Percentiles rank a stretch among this genome's conserved stretches.
Conservation (phyloP, 2,888 invertebrate species). For the Parelbella ahira region DNA sequence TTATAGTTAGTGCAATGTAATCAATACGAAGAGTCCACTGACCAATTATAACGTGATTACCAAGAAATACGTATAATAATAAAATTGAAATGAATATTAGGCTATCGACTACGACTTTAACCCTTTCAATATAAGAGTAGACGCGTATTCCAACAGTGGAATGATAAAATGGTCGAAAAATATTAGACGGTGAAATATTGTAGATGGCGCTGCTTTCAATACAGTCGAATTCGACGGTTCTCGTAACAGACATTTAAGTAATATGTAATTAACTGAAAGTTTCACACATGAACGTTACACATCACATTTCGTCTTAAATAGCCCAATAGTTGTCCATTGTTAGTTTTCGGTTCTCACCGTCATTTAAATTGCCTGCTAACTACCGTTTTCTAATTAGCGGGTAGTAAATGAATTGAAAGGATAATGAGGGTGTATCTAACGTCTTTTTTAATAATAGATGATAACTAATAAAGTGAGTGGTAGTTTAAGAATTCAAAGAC, state of each 20-base stretch:
- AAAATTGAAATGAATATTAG: no score
- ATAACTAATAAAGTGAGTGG: slow-evolving; percentile 45
- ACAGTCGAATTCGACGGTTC: not conserved
- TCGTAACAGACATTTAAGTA: slow-evolving; percentile 15
- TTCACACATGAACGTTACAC: slow-evolving; percentile 32
- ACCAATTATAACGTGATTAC: no score
- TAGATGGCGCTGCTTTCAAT: not conserved
- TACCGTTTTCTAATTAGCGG: slow-evolving; percentile 67
- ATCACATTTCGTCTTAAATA: slow-evolving; percentile 45
- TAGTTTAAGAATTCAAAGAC: slow-evolving; percentile 42
- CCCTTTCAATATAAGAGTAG: no score
- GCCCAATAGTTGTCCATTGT: slow-evolving; percentile 61
- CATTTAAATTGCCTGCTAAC: slow-evolving; percentile 66
- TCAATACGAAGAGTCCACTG: no score
- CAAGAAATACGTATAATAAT: no score
- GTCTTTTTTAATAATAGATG: slow-evolving; percentile 55
- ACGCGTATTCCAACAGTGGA: no score
- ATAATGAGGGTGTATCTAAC: slow-evolving; percentile 59
- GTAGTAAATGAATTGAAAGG: slow-evolving; percentile 63
- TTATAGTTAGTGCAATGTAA: no score
- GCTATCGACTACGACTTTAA: no score
- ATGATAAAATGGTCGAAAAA: no score
- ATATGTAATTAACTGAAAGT: slow-evolving; percentile 30
- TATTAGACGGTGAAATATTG: no score
- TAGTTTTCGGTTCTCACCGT: slow-evolving; percentile 69